Base-by-base conservation (phyloP, 2,113 vertebrate species). In the Phodopus roborovskii region DNA sequence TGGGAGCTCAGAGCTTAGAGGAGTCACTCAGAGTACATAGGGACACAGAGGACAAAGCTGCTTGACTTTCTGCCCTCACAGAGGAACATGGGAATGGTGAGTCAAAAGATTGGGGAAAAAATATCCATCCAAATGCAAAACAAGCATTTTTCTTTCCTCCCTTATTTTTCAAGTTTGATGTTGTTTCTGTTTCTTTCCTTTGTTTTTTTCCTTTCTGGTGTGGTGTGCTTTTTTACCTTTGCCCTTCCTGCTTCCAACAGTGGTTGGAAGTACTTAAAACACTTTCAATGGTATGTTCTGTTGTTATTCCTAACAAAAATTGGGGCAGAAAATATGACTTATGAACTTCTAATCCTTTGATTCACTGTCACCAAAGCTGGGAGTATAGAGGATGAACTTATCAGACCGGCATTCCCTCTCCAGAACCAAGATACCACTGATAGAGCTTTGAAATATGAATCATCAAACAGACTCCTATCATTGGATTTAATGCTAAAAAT, bases 191-290 rank as follows among this genome's bases (percentile, higher is more conserved):
- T 5, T 60, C 81, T 78, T 90, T 48, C n/a, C 58, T 74, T 53
- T 71, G 36, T 95, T 78, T 5, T 60, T 15, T 56, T 15, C 12
- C 53, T 36, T 94, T 48, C 15, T 75, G 42, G 88, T 85, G 70
- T 87, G 15, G 8, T 91, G 36, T 74, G 33, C 4, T 68, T 85
- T 96, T 96, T 97, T 97, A 96, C 96, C 94, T 97, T 94, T 97
- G 95, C 91, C 96, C 97, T 97, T 97, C 97, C 97, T 97, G 97
- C 94, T 96, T 97, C 97, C 97, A 95, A 62, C 92, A 68, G 96
- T 28, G 94, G 16, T 95, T 97, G 93, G 94, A 97, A 97, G 94
- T 88, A 93, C 88, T 97, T 96, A 90, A 97, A 97, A 97, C 93
- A 90, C 58, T 95, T 91, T 53, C 66, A 90, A 97, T 96, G 96